These are phyloP conservation scores for Pygocentrus nattereri DNA, from an alignment of 2,797 vertebrate genomes.

Conservation along the genomic window DNA sequence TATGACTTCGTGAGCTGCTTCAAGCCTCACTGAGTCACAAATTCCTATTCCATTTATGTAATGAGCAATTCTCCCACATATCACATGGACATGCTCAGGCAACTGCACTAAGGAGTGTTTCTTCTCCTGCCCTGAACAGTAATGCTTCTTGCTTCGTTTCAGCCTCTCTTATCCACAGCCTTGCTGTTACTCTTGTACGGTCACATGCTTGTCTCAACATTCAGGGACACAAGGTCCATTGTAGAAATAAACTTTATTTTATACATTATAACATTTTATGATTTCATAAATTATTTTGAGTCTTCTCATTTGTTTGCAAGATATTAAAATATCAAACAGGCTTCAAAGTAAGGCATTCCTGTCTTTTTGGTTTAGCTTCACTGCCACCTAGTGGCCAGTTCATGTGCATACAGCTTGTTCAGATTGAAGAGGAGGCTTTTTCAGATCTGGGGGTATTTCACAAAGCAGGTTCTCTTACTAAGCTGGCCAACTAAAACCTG, in stretches of 20 bases:
- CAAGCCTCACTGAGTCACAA: constrained; percentile 80
- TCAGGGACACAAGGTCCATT: neutral
- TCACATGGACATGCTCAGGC: neutral
- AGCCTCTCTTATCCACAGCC: too few relatives aligned
- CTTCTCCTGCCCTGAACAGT: too few relatives aligned
- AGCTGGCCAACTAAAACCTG: neutral
- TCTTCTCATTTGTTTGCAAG: neutral
- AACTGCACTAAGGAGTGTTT: neutral
- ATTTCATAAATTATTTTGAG: neutral
- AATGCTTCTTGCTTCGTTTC: neutral
- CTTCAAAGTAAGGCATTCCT: neutral
- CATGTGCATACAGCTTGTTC: neutral
- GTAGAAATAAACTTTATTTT: neutral
- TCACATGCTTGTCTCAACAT: neutral
- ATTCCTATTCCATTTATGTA: constrained; percentile 72
- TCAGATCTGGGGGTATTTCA: neutral
- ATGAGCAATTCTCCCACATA: neutral
- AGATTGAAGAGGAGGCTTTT: neutral
- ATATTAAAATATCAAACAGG: neutral
- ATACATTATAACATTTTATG: neutral
- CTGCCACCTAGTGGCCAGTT: constrained; percentile 7
- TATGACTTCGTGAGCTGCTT: constrained; percentile 75
- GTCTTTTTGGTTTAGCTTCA: neutral
- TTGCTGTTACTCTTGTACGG: neutral
- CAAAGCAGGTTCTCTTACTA: neutral